Conservation (phyloP, 2,797 vertebrate species). For the Pristis pectinata region DNA sequence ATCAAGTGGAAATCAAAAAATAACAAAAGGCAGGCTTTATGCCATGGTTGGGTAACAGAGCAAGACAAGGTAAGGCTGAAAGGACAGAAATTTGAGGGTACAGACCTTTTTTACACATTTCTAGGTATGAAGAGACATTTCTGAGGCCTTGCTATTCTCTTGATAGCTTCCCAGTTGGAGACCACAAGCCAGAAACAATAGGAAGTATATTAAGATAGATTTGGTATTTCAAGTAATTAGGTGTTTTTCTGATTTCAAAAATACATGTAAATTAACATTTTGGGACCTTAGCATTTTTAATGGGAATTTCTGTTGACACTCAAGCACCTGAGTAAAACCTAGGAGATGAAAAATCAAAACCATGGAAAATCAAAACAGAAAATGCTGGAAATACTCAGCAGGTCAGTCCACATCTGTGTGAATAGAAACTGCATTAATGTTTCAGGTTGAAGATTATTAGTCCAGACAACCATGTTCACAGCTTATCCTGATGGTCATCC, state of each 20-base stretch:
- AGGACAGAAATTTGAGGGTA: not conserved
- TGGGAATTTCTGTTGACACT: not conserved
- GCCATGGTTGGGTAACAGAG: not conserved
- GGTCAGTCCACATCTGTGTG: too few relatives aligned
- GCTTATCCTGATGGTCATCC: too few relatives aligned
- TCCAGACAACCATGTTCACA: too few relatives aligned
- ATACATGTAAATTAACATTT: not conserved
- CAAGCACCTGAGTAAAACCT: not conserved
- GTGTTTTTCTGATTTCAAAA: not conserved
- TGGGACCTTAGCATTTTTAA: not conserved
- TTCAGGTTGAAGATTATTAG: too few relatives aligned
- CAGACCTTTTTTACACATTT: not conserved
- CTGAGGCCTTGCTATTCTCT: not conserved
- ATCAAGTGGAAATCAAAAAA: not conserved
- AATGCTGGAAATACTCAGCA: too few relatives aligned
- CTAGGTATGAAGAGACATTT: not conserved
- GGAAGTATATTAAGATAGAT: not conserved
- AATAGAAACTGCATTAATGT: too few relatives aligned
- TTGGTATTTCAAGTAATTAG: not conserved
- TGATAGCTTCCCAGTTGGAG: not conserved
- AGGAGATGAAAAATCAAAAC: too few relatives aligned
- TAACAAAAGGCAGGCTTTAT: not conserved
- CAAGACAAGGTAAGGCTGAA: not conserved
- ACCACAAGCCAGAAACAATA: not conserved
- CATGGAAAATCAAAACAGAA: too few relatives aligned